A percentile compares a stretch with the other conserved stretches of the same genome.
phyloP scores from a whole-genome alignment of 2,888 invertebrate species.

The Ferdinandea cuprea region DNA sequence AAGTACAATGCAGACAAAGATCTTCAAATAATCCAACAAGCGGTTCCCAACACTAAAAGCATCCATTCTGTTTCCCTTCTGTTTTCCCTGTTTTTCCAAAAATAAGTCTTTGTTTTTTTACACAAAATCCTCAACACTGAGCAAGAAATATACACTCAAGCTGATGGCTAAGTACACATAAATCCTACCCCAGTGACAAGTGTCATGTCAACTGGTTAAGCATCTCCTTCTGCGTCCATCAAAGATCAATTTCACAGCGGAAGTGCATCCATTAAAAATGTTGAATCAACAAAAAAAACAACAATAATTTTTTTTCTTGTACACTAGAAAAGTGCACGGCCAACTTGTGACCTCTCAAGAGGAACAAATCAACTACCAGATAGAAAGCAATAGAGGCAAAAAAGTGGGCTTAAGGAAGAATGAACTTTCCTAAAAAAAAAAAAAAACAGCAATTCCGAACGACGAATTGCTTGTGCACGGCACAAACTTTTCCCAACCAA shows the following conservation, averaged over 20 bases:
- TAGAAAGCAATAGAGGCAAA: not conserved
- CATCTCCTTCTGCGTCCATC: conserved; percentile 51
- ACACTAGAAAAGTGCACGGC: conserved; percentile 35
- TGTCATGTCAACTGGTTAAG: conserved; percentile 60
- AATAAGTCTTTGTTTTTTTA: not conserved
- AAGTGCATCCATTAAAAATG: conserved; percentile 64
- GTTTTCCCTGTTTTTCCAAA: no score
- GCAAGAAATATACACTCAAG: not conserved
- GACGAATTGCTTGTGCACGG: conserved; percentile 29
- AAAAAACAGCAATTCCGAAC: conserved; percentile 32
- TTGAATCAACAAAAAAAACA: conserved; percentile 49
- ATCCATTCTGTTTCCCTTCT: not conserved
- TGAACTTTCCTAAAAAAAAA: conserved; percentile 25
- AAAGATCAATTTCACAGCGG: conserved; percentile 61
- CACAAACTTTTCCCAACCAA: conserved; percentile 58
- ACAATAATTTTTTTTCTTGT: conserved; percentile 18
- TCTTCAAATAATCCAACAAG: not conserved
- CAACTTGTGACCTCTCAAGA: conserved; percentile 31
- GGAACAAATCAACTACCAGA: conserved; percentile 19
- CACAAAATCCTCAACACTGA: not conserved
- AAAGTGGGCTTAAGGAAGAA: conserved; percentile 26
- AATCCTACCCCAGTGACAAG: conserved; percentile 34
- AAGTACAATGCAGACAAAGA: not conserved
- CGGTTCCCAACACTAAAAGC: conserved; percentile 18
- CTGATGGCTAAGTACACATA: conserved; percentile 30